Base-by-base conservation (phyloP, 2,797 vertebrate genomes). In the Antrozous pallidus region DNA sequence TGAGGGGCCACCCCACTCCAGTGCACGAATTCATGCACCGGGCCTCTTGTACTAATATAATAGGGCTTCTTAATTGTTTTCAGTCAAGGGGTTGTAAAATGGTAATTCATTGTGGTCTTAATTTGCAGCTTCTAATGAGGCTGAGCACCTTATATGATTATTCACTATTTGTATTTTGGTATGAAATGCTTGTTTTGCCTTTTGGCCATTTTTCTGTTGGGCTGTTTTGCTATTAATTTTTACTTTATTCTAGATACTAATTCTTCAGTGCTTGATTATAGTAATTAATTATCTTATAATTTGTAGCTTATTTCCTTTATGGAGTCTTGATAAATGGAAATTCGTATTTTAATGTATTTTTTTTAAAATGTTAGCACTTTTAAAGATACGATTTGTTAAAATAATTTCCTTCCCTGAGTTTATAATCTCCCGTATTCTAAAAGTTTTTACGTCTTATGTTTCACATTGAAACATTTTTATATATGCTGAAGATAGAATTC, bases 221-320 rank as follows among this genome's bases (percentile, higher is more conserved):
- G 1, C 20, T 74, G 6, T 88, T 84, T 91, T 73, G 26, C 42
- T 79, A 1, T 71, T 94, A 78, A 83, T 54, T 90, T 95, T 96
- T 95, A 61, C 88, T 91, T 73, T 93, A 58, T 93, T 78, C 14
- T 78, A 45, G 47, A 70, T 73, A 54, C 8, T 33, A 82, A 78
- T 91, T 54, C 17, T 58, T 61, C 40, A 63, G 45, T 47, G 18
- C 40, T 91, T 93, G 14, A 40, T 65, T 70, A 13, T 81, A 42
- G 26, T 54, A 69, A 77, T n/a, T 67, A 49, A 49, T 94, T 22
- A 79, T 87, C n/a, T 83, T 42, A n/a, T 71, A 87, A 8, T 81
- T 84, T 80, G 18, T 65, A 56, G 42, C n/a, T 87, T 84, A 56
- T 54, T 88, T 90, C 85, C 83, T 80, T 31, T 67, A 16, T 85